A percentile compares a stretch with the other conserved stretches of the same genome.
phyloP scores from a whole-genome alignment of 2,888 invertebrate genomes.

The Arctia plantaginis region DNA sequence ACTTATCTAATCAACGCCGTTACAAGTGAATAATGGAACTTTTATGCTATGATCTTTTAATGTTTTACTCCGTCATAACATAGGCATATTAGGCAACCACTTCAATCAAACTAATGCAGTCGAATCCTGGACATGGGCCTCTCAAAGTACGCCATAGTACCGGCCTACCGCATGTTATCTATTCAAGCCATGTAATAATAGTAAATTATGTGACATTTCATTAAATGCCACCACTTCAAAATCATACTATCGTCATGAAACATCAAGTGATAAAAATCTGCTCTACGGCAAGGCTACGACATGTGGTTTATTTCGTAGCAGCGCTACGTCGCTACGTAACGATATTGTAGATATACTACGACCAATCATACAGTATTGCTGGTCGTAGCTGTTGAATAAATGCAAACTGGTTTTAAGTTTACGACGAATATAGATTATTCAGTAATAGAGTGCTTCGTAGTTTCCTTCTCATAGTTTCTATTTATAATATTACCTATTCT shows the following conservation, averaged over 20 bases:
- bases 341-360: conserved; percentile 4
- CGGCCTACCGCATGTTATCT: neutral
- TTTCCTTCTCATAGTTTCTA: neutral
- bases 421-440: too few species aligned
- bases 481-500: too few species aligned
- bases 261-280: neutral
- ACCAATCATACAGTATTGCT: neutral
- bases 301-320: neutral
- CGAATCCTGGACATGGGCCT: neutral
- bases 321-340: conserved; percentile 5
- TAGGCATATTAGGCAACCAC: neutral
- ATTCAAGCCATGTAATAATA: neutral
- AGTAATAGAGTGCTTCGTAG: too few species aligned
- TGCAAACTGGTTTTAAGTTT: too few species aligned
- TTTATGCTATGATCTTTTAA: conserved; percentile 5
- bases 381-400: too few species aligned
- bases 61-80: neutral
- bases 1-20: conserved; percentile 2
- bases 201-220: neutral
- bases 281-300: neutral
- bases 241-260: neutral
- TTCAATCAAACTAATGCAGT: neutral
- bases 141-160: neutral
- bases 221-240: neutral
- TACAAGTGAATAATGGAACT: conserved; percentile 3